Evolutionary conservation across 2,888 invertebrate species (phyloP), one percentile per base, ranked within the genome.

Genomic region (Hemicrepidius hirtus): DNA sequence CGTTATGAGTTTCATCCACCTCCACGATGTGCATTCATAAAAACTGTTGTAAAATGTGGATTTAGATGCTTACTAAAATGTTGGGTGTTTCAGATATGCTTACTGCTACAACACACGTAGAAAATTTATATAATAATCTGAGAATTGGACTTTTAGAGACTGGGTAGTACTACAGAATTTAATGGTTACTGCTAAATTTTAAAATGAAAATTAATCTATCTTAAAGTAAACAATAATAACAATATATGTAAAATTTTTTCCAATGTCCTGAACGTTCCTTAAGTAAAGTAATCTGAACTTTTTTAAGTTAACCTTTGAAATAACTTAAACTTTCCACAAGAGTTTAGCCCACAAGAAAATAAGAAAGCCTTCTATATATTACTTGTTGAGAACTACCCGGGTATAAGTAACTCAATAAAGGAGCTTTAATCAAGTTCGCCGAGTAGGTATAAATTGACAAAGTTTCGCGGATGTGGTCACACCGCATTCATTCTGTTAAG

Each of bases 1-100:
- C 49, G 49, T 68, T 68, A 60, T 49, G 68, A 59, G 68, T 60
- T 60, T 60, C 59, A 49, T 68, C 68, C 49, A 59, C 60, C 46
- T 37, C 20, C 32, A 37, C 57, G 37, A 35, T 21, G 20, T 57
- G 20, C 55, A 46, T 44, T 55, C 67, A 35, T 59, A 59, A 60
- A 60, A 49, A 13, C 28, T 40, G 41, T 41, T 49, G 18, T 62
- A 68, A 55, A 57, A 67, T 67, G 67, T 44, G 55, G 60, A 68
- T 68, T 60, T 68, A 60, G 49, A 12, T 55, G 32, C 53, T 53
- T 32, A 53, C 53, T 53, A 53, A 46, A 53, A 53, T 53, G 53
- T 28, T 24, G 6, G n/a, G 28, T 53, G 53, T 53, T 28, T 53
- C 28, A 32, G 53, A 53, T n/a, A n/a, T 28, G 46, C 46, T 32